phyloP scores from a whole-genome alignment of 2,888 invertebrate genomes.

The Ophioninae sp. region DNA sequence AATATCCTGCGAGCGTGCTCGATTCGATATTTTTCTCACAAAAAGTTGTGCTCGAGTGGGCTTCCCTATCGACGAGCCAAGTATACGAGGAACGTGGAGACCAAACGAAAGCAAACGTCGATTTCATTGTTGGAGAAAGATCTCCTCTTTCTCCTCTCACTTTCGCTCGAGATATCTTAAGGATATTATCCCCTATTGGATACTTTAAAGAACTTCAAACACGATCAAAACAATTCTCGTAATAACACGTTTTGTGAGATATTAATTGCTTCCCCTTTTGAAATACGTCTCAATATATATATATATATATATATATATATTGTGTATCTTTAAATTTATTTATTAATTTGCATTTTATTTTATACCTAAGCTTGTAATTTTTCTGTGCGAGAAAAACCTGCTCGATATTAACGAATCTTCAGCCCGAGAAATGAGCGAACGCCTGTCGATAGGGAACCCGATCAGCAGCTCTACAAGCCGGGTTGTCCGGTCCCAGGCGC shows the following conservation, averaged over 20 bases:
- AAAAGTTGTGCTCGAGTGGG: conserved; percentile 42
- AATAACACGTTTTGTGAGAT: conserved; percentile 15
- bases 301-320: background rate
- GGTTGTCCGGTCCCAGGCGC: background rate
- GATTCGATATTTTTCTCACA: background rate
- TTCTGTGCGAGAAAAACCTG: background rate
- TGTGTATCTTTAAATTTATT: background rate
- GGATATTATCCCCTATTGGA: conserved; percentile 10
- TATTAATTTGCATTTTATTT: background rate
- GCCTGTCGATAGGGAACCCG: background rate
- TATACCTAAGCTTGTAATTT: background rate
- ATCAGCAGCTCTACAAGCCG: background rate
- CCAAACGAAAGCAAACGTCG: conserved; percentile 74
- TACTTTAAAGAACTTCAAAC: conserved; percentile 16
- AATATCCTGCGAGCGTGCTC: background rate
- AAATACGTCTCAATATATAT: background rate
- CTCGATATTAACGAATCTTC: background rate
- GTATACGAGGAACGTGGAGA: conserved; percentile 57
- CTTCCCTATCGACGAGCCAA: conserved; percentile 42
- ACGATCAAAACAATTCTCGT: background rate
- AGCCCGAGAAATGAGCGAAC: background rate
- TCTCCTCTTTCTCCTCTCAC: conserved; percentile 73
- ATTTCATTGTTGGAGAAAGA: conserved; percentile 69
- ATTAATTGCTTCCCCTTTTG: conserved; percentile 9
- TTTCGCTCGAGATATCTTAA: conserved; percentile 69